Evolutionary conservation across 2,113 vertebrate species (phyloP).

Genomic region (Pseudorhombus dupliciocellatus): DNA sequence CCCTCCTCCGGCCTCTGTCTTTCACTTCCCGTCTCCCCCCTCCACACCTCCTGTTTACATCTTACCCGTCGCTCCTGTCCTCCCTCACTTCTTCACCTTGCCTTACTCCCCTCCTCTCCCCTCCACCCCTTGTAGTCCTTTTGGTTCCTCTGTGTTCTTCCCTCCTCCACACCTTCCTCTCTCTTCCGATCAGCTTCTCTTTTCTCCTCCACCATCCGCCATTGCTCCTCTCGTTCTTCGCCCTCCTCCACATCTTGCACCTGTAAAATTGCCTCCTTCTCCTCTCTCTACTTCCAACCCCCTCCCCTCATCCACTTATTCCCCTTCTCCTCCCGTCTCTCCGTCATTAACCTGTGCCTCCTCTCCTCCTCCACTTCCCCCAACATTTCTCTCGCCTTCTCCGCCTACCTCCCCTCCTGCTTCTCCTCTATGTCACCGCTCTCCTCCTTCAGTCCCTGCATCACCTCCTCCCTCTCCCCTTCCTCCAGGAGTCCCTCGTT

Average conservation of each 20-base stretch:
- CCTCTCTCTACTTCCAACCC: neutral
- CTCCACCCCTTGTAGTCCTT: conserved; percentile 48
- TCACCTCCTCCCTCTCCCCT: conserved; percentile 57
- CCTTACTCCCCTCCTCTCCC: conserved; percentile 36
- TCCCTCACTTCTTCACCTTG: conserved; percentile 48
- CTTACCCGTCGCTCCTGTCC: conserved; percentile 58
- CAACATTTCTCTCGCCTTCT: neutral
- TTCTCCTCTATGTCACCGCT: neutral
- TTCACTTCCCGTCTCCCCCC: conserved; percentile 46
- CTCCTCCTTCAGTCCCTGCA: neutral
- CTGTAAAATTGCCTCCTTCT: neutral
- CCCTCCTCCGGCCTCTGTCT: conserved; percentile 30
- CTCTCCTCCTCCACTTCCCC: neutral
- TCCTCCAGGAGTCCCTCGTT: conserved; percentile 58
- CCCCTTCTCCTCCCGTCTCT: neutral
- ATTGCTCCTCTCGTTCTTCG: neutral
- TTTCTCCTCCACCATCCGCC: conserved; percentile 17
- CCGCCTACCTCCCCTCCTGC: neutral
- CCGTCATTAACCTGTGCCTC: neutral
- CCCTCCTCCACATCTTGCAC: neutral
- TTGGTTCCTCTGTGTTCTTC: conserved; percentile 37
- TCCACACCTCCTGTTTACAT: conserved; percentile 50
- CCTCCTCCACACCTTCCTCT: neutral
- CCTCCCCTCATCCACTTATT: conserved; percentile 3
- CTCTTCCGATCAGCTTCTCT: conserved; percentile 8